Percentiles rank a stretch among this genome's conserved stretches.
These are phyloP conservation scores for Cheilosia vulpina DNA, from an alignment of 2,888 invertebrate species.

Conservation along the genomic window DNA sequence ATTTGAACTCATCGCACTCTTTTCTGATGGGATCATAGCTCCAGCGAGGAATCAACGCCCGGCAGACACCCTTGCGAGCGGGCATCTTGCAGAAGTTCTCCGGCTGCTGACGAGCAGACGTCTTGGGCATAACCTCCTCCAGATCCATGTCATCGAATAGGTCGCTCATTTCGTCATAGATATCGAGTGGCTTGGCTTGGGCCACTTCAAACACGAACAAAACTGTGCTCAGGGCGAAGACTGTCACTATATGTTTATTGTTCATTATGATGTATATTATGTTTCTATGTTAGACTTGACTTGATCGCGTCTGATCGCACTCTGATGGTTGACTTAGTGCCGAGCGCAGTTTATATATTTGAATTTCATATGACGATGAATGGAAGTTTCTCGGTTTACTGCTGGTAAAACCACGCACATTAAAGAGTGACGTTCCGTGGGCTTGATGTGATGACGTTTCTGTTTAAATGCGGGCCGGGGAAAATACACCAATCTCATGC, in stretches of 20 bases:
- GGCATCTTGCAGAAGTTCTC: conserved; percentile 82
- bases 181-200: conserved; percentile 79
- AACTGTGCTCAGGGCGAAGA: conserved; percentile 39
- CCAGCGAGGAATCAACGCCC: conserved; percentile 83
- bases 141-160: conserved; percentile 82
- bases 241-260: conserved; percentile 44
- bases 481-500: conserved; percentile 40
- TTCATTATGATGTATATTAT: conserved; percentile 54
- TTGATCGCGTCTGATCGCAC: conserved; percentile 72
- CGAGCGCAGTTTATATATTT: conserved; percentile 66
- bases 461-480: conserved; percentile 64
- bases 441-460: conserved; percentile 31
- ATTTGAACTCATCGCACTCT: conserved; percentile 85
- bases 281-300: conserved; percentile 54
- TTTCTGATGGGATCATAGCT: conserved; percentile 84
- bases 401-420: conserved; percentile 62
- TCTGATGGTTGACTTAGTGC: conserved; percentile 59
- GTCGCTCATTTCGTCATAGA: conserved; percentile 82
- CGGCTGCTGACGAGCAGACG: conserved; percentile 79
- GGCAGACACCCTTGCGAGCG: conserved; percentile 83
- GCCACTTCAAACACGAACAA: conserved; percentile 26
- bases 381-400: conserved; percentile 60
- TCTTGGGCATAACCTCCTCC: conserved; percentile 79
- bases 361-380: conserved; percentile 14
- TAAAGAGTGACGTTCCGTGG: conserved; percentile 42